These are phyloP conservation scores for Thymelicus acteon DNA, from an alignment of 2,888 invertebrate genomes.

Conservation along the genomic window DNA sequence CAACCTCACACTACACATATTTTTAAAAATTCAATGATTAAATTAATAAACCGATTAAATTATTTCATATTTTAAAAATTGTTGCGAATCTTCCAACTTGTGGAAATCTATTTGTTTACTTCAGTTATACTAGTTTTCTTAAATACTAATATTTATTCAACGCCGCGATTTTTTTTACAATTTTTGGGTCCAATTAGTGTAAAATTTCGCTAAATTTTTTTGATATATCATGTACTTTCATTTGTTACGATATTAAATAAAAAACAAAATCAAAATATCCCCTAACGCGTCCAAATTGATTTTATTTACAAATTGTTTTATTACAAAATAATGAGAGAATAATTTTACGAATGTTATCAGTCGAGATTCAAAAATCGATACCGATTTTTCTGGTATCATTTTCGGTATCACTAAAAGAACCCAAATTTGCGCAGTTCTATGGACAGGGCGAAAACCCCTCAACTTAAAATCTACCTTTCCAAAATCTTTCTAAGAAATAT, in stretches of 20 bases:
- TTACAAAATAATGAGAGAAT: constrained; percentile 44
- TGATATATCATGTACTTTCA: constrained; percentile 39
- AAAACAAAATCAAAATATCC: constrained; percentile 47
- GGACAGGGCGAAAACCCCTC: constrained; percentile 63
- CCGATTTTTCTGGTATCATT: constrained; percentile 22
- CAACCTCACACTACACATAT: constrained; percentile 80
- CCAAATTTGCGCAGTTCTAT: constrained; percentile 69
- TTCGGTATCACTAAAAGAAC: constrained; percentile 65
- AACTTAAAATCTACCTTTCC: constrained; percentile 68
- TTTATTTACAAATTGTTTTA: constrained; percentile 67
- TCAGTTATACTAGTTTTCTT: constrained; percentile 61
- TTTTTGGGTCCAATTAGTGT: constrained; percentile 74
- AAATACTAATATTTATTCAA: constrained; percentile 63
- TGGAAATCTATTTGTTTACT: constrained; percentile 50
- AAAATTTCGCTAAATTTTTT: constrained; percentile 56
- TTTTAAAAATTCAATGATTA: constrained; percentile 55
- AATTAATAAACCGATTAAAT: constrained; percentile 59
- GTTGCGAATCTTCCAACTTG: constrained; percentile 41
- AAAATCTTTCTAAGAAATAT: constrained; percentile 72
- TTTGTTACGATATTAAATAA: constrained; percentile 41
- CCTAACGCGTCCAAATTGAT: constrained; percentile 61
- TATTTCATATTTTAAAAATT: constrained; percentile 50
- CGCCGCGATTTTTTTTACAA: constrained; percentile 66
- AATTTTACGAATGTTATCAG: constrained; percentile 49
- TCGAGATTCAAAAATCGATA: constrained; percentile 62